Evolutionary conservation across 2,113 vertebrate genomes (phyloP).

Genomic region (Pterocles burchelli): DNA sequence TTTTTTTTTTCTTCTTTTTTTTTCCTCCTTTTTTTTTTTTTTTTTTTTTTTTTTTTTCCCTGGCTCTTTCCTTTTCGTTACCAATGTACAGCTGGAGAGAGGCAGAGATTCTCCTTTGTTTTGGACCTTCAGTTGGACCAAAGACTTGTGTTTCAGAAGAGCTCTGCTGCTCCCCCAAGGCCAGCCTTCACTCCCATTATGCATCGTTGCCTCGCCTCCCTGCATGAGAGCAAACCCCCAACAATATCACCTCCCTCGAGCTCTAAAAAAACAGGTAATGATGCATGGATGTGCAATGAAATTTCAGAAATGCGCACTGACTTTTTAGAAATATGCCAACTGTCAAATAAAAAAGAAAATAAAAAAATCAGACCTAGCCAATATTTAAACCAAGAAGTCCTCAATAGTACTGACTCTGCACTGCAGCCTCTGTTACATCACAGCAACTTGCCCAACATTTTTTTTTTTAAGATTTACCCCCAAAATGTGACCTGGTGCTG

Average conservation of each 20-base stretch:
- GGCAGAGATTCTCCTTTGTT: slow-evolving; percentile 18
- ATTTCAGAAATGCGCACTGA: slow-evolving; percentile 63
- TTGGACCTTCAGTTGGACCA: slow-evolving; percentile 27
- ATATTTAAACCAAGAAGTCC: not conserved
- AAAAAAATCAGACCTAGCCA: not conserved
- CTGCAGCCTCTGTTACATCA: not conserved
- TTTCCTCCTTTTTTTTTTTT: not conserved
- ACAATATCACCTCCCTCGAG: not conserved
- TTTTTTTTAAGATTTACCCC: not conserved
- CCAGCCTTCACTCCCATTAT: slow-evolving; percentile 6
- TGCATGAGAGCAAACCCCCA: slow-evolving; percentile 52
- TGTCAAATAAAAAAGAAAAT: slow-evolving; percentile 1
- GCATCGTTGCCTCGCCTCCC: slow-evolving; percentile 14
- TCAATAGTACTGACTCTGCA: not conserved
- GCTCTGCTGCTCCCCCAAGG: not conserved
- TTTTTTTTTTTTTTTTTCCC: not conserved
- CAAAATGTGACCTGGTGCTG: not conserved
- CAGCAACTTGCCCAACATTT: not conserved
- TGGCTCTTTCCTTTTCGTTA: slow-evolving; percentile 49
- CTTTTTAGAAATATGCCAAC: slow-evolving; percentile 68
- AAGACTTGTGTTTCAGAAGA: slow-evolving; percentile 42
- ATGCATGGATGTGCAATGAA: slow-evolving; percentile 61
- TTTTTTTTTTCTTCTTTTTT: not conserved
- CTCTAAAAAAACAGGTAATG: slow-evolving; percentile 44
- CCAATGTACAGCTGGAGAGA: not conserved